A percentile compares a stretch with the other conserved stretches of the same genome.
Conservation (phyloP, 2,797 vertebrate genomes). For the Eulemur albifrons region DNA sequence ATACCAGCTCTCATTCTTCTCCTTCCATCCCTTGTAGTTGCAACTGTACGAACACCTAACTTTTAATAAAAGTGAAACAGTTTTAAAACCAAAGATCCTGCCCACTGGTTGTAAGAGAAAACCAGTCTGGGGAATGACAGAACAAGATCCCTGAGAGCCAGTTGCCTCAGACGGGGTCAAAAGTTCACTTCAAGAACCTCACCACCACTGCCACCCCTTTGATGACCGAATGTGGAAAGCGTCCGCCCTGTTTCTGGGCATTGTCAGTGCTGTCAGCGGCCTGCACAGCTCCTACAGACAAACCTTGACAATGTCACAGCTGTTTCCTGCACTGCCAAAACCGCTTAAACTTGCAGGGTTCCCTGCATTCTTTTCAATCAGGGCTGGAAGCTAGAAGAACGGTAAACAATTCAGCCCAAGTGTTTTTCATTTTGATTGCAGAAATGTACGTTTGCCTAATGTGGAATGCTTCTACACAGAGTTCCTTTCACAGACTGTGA, state of each 20-base stretch:
- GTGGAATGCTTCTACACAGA: conserved; percentile 54
- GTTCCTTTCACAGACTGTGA: conserved; percentile 61
- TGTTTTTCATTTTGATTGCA: not conserved
- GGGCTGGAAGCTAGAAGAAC: not conserved
- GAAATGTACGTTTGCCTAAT: not conserved
- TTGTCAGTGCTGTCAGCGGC: not conserved
- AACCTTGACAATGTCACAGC: conserved; percentile 26
- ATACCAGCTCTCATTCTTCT: not conserved
- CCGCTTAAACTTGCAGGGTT: conserved; percentile 21
- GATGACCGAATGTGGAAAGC: not conserved
- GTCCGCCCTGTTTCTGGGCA: not conserved
- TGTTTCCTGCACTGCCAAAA: not conserved
- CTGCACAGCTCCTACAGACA: not conserved
- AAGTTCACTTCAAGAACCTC: not conserved
- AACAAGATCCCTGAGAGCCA: not conserved
- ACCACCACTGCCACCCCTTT: not conserved
- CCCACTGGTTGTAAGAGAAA: not conserved
- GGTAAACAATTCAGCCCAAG: not conserved
- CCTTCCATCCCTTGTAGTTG: not conserved
- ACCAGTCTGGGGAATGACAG: not conserved
- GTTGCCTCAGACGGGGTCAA: not conserved
- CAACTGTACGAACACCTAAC: not conserved
- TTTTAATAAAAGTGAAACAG: not conserved
- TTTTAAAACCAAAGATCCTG: not conserved
- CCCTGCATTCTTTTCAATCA: conserved; percentile 19